Conservation (phyloP, 2,113 vertebrate species). For the Anolis carolinensis region DNA sequence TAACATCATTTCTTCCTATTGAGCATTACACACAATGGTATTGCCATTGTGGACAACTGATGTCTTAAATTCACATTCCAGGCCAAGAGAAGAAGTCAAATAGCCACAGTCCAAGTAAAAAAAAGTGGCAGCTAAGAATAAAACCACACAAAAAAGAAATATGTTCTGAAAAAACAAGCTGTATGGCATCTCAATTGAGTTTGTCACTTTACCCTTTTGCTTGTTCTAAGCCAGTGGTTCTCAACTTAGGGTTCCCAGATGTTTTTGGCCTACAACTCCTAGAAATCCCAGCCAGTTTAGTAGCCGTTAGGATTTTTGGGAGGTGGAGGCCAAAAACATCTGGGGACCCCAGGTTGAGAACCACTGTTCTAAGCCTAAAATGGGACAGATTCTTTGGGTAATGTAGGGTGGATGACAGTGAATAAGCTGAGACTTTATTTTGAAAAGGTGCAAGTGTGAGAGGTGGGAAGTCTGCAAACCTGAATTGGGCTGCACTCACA, state of each 20-base stretch:
- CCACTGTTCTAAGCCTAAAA: background rate
- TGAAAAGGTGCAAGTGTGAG: background rate
- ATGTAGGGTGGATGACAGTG: background rate
- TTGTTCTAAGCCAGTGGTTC: background rate
- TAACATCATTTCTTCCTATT: background rate
- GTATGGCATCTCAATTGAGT: background rate
- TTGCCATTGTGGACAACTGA: background rate
- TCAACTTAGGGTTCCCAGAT: no score
- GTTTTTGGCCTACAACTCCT: no score
- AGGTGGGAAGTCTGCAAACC: background rate
- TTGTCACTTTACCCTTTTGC: background rate
- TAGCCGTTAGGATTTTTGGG: no score
- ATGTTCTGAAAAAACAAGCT: background rate
- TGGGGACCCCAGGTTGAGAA: no score
- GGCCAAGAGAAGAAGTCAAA: background rate
- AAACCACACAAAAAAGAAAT: background rate
- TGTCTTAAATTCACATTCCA: background rate
- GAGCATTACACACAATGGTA: background rate
- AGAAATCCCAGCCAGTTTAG: no score
- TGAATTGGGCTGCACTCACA: background rate
- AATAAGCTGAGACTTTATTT: background rate
- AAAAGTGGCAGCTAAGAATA: background rate
- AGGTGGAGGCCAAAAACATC: no score
- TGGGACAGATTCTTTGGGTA: background rate
- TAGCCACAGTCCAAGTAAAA: background rate